Evolutionary conservation across 2,888 invertebrate genomes (phyloP).

Genomic region (Pachymerium ferrugineum): DNA sequence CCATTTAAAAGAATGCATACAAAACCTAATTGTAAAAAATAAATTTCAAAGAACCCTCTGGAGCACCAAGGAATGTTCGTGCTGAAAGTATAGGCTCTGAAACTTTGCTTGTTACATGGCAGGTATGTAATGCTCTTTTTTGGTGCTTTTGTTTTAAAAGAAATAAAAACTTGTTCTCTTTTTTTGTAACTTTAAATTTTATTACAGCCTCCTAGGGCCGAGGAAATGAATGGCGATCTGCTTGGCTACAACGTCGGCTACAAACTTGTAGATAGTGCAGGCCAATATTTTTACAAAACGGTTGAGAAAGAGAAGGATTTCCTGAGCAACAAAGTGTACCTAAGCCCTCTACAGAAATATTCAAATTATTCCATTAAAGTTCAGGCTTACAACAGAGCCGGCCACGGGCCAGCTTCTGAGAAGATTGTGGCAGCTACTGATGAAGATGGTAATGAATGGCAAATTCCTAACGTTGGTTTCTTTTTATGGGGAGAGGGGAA

Average conservation of each 20-base stretch:
- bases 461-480: slow-evolving; percentile 8
- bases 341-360: slow-evolving; percentile 1
- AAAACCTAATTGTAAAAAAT: neutral
- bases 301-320: neutral
- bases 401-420: slow-evolving; percentile 11
- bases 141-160: too few species aligned
- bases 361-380: slow-evolving; percentile 29
- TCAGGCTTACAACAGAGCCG: slow-evolving; percentile 26
- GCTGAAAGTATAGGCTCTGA: slow-evolving; percentile 27
- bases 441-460: slow-evolving; percentile 23
- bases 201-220: slow-evolving; percentile 32
- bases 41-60: slow-evolving; percentile 18
- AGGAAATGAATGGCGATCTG: slow-evolving; percentile 34
- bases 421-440: slow-evolving; percentile 1
- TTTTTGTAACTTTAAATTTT: neutral
- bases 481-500: neutral
- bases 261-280: slow-evolving; percentile 4
- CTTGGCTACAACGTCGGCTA: slow-evolving; percentile 35
- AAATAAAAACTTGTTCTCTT: neutral
- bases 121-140: neutral
- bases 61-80: slow-evolving; percentile 4
- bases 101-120: slow-evolving; percentile 27
- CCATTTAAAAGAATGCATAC: too few species aligned
- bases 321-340: neutral
- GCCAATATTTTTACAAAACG: slow-evolving; percentile 16